phyloP scores from a whole-genome alignment of 1,140 invertebrate genomes.

The Epicauta chinensis region DNA sequence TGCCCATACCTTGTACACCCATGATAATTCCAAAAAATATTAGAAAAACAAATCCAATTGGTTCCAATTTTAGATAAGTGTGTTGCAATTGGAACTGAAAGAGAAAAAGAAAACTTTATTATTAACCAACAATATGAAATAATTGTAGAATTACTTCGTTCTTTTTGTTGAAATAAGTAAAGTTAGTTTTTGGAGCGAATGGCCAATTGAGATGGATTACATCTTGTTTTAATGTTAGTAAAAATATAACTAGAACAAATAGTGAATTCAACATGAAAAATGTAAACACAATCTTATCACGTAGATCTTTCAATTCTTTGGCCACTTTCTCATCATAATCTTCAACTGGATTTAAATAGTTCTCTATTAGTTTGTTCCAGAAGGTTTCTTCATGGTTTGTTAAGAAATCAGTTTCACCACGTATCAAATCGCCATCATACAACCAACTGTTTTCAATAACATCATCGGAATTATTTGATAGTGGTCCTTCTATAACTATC shows the following conservation, averaged over 20 bases:
- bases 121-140: background rate
- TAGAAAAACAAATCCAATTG: conserved; percentile 70
- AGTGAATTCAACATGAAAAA: conserved; percentile 81
- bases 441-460: conserved; percentile 52
- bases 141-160: conserved; percentile 31
- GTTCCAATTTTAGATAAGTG: conserved; percentile 62
- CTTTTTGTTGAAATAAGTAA: conserved; percentile 50
- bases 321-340: conserved; percentile 49
- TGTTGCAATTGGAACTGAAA: conserved; percentile 44
- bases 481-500: conserved; percentile 5
- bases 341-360: conserved; percentile 66
- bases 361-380: conserved; percentile 66
- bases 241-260: conserved; percentile 73
- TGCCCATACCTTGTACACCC: conserved; percentile 73
- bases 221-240: conserved; percentile 73
- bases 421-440: conserved; percentile 57
- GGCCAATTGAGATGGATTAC: conserved; percentile 65
- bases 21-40: conserved; percentile 66
- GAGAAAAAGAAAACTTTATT: background rate
- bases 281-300: conserved; percentile 67
- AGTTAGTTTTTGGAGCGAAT: conserved; percentile 57
- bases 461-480: conserved; percentile 24
- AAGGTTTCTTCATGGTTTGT: conserved; percentile 58
- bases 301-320: conserved; percentile 55
- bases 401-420: conserved; percentile 56